A percentile compares a stretch with the other conserved stretches of the same genome.
Conservation (phyloP, 2,888 invertebrate species). For the Melipona beecheii region DNA sequence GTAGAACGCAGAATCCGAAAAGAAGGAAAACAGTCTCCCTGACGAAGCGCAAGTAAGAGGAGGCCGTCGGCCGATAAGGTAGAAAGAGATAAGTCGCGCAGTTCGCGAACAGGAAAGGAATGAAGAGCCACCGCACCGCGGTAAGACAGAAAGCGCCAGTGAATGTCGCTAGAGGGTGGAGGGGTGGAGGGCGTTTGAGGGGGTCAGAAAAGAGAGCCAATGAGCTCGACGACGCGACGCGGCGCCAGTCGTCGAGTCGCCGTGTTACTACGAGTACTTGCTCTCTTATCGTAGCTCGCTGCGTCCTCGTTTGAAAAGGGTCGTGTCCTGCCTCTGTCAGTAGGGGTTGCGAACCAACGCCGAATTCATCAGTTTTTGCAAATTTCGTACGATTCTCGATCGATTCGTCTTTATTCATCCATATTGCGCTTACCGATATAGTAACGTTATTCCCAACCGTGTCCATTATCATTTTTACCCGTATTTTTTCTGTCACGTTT, state of each 20-base stretch:
- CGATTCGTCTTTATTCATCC: not conserved
- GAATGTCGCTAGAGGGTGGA: constrained; percentile 2
- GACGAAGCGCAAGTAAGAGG: not conserved
- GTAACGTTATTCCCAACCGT: not conserved
- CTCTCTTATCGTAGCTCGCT: constrained; percentile 53
- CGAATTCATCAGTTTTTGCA: constrained; percentile 21
- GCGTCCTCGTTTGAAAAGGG: constrained; percentile 68
- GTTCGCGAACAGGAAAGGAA: constrained; percentile 38
- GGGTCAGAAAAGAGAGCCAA: constrained; percentile 63
- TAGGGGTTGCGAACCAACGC: constrained; percentile 77
- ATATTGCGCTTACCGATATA: not conserved
- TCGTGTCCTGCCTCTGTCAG: constrained; percentile 70
- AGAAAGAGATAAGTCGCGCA: not conserved
- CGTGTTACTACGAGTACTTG: constrained; percentile 63
- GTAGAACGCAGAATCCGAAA: constrained; percentile 19
- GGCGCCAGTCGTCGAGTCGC: constrained; percentile 76
- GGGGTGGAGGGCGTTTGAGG: not conserved
- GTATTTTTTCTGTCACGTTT: not conserved
- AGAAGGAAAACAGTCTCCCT: constrained; percentile 9
- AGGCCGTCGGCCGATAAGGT: not conserved
- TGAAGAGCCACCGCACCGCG: not conserved
- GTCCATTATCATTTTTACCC: not conserved
- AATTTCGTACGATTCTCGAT: not conserved
- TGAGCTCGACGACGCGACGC: constrained; percentile 74
- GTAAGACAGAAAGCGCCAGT: constrained; percentile 31